These are phyloP conservation scores for Orius laevigatus DNA, from an alignment of 1,140 invertebrate genomes.

Conservation along the genomic window DNA sequence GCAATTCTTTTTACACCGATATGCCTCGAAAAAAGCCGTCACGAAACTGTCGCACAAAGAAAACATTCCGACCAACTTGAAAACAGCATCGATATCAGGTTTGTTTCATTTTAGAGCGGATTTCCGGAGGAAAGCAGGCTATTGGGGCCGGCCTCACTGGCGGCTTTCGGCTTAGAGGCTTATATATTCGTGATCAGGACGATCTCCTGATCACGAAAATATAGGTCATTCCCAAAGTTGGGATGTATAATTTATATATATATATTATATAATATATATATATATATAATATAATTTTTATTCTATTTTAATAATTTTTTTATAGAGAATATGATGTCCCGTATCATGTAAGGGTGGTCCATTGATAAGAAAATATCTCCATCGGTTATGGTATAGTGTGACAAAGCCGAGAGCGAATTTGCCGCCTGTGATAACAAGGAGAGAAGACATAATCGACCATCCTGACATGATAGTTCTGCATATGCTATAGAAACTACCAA, in stretches of 20 bases:
- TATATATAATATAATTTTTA: no score
- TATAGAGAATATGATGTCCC: slow-evolving; percentile 92
- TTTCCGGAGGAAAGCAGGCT: no score
- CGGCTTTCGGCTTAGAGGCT: no score
- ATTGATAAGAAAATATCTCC: slow-evolving; percentile 91
- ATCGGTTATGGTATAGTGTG: slow-evolving; percentile 91
- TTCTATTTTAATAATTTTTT: no score
- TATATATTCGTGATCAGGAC: no score
- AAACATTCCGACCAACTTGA: slow-evolving; percentile 63
- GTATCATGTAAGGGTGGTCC: slow-evolving; percentile 88
- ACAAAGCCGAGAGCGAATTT: slow-evolving; percentile 45
- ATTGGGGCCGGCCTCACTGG: no score
- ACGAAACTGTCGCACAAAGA: slow-evolving; percentile 31
- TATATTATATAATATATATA: no score
- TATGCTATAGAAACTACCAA: slow-evolving; percentile 99
- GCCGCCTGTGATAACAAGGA: slow-evolving; percentile 51
- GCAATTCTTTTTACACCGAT: slow-evolving; percentile 67
- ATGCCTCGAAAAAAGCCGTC: slow-evolving; percentile 52
- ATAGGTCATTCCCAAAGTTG: no score
- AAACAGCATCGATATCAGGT: slow-evolving; percentile 78
- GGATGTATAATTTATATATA: no score
- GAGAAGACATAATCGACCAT: slow-evolving; percentile 74
- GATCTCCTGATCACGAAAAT: no score
- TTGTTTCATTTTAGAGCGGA: slow-evolving; percentile 18
- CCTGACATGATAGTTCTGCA: slow-evolving; percentile 90